Conservation (phyloP, 2,888 invertebrate genomes). For the Embidobia sp. region DNA sequence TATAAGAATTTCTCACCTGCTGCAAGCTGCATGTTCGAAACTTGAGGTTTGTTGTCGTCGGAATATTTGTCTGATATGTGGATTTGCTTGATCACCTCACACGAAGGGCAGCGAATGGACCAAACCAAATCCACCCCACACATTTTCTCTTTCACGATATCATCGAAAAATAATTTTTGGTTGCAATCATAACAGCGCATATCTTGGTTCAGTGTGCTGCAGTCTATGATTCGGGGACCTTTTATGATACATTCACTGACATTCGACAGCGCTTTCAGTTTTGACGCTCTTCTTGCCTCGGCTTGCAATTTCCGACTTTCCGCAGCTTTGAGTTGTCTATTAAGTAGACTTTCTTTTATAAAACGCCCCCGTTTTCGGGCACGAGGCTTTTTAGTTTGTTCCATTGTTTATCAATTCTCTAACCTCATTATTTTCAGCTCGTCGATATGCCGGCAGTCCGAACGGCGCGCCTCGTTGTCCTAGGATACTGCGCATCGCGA, state of each 20-base stretch:
- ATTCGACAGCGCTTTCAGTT: background rate
- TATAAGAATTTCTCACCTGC: constrained; percentile 13
- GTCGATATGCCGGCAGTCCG: no score
- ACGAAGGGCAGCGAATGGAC: constrained; percentile 12
- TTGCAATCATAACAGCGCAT: constrained; percentile 12
- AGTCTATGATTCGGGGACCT: background rate
- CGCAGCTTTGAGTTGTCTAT: no score
- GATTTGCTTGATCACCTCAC: background rate
- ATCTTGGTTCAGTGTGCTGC: background rate
- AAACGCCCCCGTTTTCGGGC: no score
- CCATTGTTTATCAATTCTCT: no score
- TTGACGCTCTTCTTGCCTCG: no score
- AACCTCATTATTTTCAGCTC: no score
- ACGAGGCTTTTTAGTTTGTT: no score
- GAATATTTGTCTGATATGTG: background rate
- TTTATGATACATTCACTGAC: background rate
- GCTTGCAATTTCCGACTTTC: no score
- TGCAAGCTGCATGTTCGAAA: constrained; percentile 14
- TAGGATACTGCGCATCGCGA: no score
- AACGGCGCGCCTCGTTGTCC: no score
- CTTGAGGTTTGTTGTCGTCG: background rate
- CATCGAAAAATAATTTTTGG: background rate
- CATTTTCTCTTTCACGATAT: constrained; percentile 17
- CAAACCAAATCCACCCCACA: constrained; percentile 6
- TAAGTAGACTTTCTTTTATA: no score